These are phyloP conservation scores for Drosophila recens DNA, from an alignment of 2,888 invertebrate genomes.

Conservation along the genomic window DNA sequence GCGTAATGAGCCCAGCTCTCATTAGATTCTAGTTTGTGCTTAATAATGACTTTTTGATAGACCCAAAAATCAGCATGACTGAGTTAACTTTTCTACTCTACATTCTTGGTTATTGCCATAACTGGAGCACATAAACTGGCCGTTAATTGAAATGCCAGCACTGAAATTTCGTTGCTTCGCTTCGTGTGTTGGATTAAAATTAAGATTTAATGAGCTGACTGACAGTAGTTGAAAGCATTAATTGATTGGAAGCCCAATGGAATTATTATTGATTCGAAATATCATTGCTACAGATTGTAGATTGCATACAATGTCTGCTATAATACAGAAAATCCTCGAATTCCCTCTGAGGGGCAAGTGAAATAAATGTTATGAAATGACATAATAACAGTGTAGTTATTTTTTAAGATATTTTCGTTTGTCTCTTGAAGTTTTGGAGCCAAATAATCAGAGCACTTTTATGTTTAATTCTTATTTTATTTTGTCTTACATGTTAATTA, in stretches of 20 bases:
- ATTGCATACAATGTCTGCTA: neutral
- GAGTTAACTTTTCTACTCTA: slow-evolving; percentile 28
- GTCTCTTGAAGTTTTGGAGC: too few species aligned
- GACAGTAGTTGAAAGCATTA: slow-evolving; percentile 23
- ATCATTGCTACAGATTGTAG: neutral
- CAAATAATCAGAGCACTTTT: too few species aligned
- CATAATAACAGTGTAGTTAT: too few species aligned
- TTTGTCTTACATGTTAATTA: too few species aligned
- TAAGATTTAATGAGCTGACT: slow-evolving; percentile 54
- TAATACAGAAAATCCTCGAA: neutral
- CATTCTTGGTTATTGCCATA: slow-evolving; percentile 10
- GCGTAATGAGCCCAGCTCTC: slow-evolving; percentile 42
- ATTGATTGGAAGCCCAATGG: slow-evolving; percentile 12
- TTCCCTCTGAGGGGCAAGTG: too few species aligned
- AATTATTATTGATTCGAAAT: slow-evolving; percentile 6
- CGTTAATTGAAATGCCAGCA: slow-evolving; percentile 54
- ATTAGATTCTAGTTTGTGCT: slow-evolving; percentile 64
- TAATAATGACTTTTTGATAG: slow-evolving; percentile 74
- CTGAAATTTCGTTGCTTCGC: neutral
- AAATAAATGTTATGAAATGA: too few species aligned
- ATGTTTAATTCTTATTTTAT: too few species aligned
- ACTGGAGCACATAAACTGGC: slow-evolving; percentile 29
- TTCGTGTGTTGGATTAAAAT: slow-evolving; percentile 9
- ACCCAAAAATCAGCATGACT: slow-evolving; percentile 31
- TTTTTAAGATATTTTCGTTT: too few species aligned